Percentiles rank a stretch among this genome's conserved stretches.
These are phyloP conservation scores for Silurus glanis DNA, from an alignment of 2,113 vertebrate species.

Conservation along the genomic window DNA sequence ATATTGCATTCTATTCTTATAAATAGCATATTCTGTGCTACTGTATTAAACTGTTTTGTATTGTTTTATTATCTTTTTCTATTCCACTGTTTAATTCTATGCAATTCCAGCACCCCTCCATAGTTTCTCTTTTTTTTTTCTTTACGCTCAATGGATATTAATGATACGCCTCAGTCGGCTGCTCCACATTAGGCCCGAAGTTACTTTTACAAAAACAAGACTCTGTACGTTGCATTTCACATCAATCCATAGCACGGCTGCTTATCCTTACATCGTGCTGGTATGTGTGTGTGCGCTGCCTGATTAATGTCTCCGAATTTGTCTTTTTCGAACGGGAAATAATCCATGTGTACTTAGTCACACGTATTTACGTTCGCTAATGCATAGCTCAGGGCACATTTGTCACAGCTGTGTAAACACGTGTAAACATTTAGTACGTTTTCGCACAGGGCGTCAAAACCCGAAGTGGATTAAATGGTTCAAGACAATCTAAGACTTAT, in stretches of 20 bases:
- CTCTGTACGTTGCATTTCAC: not conserved
- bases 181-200: not conserved
- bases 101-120: not conserved
- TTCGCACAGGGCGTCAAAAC: not conserved
- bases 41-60: too few species aligned
- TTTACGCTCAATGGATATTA: not conserved
- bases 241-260: not conserved
- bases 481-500: conserved; percentile 2
- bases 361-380: conserved; percentile 7
- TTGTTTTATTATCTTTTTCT: too few species aligned
- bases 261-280: not conserved
- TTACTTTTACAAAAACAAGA: not conserved
- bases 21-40: too few species aligned
- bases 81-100: not conserved
- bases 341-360: conserved; percentile 8
- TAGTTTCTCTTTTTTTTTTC: not conserved
- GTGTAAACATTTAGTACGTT: conserved; percentile 1
- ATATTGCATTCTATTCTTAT: too few species aligned
- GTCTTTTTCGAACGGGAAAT: not conserved
- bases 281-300: not conserved
- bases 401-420: conserved; percentile 35
- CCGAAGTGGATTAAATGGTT: not conserved
- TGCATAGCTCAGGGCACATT: conserved; percentile 27
- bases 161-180: not conserved
- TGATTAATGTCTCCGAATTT: conserved; percentile 10